Evolutionary conservation across 2,888 invertebrate genomes (phyloP), one percentile per base, ranked within the genome.

Genomic region (Chironomus riparius): DNA sequence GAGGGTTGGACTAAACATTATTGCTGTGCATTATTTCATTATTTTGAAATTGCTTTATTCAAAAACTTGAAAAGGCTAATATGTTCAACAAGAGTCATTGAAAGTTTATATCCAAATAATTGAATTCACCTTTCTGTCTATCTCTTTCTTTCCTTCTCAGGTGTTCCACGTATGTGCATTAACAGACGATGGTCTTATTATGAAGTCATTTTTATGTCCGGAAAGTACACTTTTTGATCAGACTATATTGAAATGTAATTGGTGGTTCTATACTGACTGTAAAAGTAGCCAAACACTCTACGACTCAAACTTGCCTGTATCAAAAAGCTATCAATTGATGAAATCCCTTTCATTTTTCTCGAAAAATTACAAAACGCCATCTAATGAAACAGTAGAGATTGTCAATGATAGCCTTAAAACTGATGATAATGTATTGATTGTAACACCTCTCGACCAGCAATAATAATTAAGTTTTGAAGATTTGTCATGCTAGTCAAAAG

Each of bases 251-350:
- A 94, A 94, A 82, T 95, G 95, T 84, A 95, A 95, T 83, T 95
- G 94, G 94, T 95, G 94, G 93, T 94, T 95, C 86, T 95, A 94
- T 82, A 94, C 95, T 0, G 94, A 95, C 82, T 95, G 95, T 84
- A 92, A 92, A 82, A 88, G 89, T 76, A 93, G 94, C 22, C 89
- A 88, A 79, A 89, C 88, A 78, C 85, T 94, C 28, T 95, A 94
- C 82, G 94, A 94, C 80, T 93, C 94, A 13, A 96, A 95, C 82
- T 93, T 94, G 78, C 94, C 94, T 0, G 91, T 95, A 73, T 94
- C 94, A 47, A 94, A 95, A 84, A 94, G 94, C 82, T 95, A 94
- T 82, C 94, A 95, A 83, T 86, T 95, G 4, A 94, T 95, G 92
- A 94, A 94, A 82, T 94, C 94, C 0, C 84, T 95, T 95, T 95